These are phyloP conservation scores for Junonia oenone DNA, from an alignment of 2,888 invertebrate species.

Conservation along the genomic window DNA sequence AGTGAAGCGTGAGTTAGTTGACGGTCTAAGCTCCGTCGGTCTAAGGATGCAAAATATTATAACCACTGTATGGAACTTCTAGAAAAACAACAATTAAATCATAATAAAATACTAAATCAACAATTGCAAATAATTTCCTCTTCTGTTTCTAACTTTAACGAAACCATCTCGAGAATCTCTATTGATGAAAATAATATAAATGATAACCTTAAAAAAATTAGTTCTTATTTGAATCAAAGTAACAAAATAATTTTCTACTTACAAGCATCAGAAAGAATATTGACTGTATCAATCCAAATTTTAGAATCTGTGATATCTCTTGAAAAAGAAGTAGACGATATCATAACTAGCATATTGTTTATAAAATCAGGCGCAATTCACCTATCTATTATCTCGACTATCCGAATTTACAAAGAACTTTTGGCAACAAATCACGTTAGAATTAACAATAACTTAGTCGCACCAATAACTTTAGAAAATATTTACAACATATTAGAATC, in stretches of 20 bases:
- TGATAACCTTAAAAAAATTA: constrained; percentile 2
- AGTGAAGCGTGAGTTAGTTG: neutral
- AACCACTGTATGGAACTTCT: constrained; percentile 35
- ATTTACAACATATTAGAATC: constrained; percentile 35
- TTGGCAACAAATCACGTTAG: constrained; percentile 29
- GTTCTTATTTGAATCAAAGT: neutral
- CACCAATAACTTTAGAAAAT: constrained; percentile 26
- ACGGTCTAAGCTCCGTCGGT: constrained; percentile 29
- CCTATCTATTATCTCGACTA: constrained; percentile 30
- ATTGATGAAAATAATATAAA: constrained; percentile 28
- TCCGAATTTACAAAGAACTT: constrained; percentile 28
- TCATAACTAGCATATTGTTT: too few species aligned
- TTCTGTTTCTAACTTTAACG: constrained; percentile 20
- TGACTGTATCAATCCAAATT: too few species aligned
- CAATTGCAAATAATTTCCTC: constrained; percentile 19
- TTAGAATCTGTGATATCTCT: too few species aligned
- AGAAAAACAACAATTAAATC: constrained; percentile 33
- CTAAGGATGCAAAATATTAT: constrained; percentile 34
- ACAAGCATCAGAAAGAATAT: constrained; percentile 27
- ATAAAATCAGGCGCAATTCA: too few species aligned
- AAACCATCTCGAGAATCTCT: constrained; percentile 22
- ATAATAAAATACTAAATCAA: constrained; percentile 29
- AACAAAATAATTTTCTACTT: neutral
- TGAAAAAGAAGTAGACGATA: too few species aligned
- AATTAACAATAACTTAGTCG: too few species aligned